Evolutionary conservation across 2,888 invertebrate species (phyloP).

Genomic region (Phengaris arion): DNA sequence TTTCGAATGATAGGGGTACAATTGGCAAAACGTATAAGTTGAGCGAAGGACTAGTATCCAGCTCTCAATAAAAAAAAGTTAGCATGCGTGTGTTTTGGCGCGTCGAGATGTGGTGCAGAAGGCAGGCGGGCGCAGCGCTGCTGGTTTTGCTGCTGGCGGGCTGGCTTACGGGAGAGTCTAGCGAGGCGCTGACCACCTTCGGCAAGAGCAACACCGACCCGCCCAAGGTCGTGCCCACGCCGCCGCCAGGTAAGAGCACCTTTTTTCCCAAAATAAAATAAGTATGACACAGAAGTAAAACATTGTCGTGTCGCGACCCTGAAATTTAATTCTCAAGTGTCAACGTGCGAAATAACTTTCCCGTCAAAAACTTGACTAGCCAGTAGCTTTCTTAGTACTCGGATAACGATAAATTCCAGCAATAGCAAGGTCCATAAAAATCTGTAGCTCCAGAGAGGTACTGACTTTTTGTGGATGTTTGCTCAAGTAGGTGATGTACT

Average conservation of each 20-base stretch:
- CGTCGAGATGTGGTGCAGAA: slow-evolving; percentile 71
- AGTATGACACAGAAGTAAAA: no score
- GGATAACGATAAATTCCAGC: no score
- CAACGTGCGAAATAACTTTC: no score
- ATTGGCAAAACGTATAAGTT: background rate
- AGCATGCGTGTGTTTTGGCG: slow-evolving; percentile 61
- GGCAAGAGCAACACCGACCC: slow-evolving; percentile 83
- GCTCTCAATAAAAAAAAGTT: slow-evolving; percentile 16
- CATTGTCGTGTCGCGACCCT: no score
- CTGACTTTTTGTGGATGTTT: no score
- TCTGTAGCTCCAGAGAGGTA: no score
- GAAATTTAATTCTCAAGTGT: no score
- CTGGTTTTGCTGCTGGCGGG: slow-evolving; percentile 61
- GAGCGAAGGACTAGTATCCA: background rate
- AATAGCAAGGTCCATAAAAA: no score
- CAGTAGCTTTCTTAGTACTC: no score
- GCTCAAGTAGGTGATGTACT: no score
- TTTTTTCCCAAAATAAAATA: background rate
- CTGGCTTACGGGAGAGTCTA: slow-evolving; percentile 70
- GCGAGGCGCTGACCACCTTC: slow-evolving; percentile 84
- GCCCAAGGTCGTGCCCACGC: slow-evolving; percentile 78
- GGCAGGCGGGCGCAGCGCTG: slow-evolving; percentile 60
- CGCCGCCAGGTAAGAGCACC: slow-evolving; percentile 77
- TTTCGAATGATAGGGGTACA: slow-evolving; percentile 20
- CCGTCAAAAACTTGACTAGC: no score